Evolutionary conservation across 2,888 invertebrate genomes (phyloP), one percentile per base, ranked within the genome.

Genomic region (Candidula unifasciata): DNA sequence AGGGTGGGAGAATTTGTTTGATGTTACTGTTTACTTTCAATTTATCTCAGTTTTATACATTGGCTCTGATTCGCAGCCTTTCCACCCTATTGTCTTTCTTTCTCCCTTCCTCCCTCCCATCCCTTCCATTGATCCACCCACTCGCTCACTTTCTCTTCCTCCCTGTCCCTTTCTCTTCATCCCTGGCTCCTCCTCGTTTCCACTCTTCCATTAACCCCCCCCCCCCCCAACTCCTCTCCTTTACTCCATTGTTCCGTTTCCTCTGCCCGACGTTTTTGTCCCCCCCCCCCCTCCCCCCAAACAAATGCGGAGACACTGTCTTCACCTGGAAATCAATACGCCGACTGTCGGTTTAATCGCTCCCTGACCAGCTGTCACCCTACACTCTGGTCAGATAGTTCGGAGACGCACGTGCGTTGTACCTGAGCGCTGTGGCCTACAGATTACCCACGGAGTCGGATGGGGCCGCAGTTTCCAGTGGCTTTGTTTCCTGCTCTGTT

Each of bases 281-380:
- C 10, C 35, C 13, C 57, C 18, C 16, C 33, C 21, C 66, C 30
- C 10, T 57, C 13, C 57, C 18, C 16, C 33, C 21, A 80, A n/a
- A 80, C 44, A 69, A 54, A 35, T 27, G 24, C 24, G 80, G 24
- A 30, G 57, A 69, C 30, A 33, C 24, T 81, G 54, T 57, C 69
- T 71, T 71, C 80, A 81, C 80, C 80, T 81, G 80, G 24, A 81
- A 54, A 81, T 81, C 80, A 71, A 81, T 81, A 81, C 71, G n/a
- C 80, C 30, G 54, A 35, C 80, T n/a, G 54, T 71, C 71, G 57
- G 54, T 57, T 71, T 81, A 81, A 81, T 71, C 80, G 35, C 57
- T 81, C 80, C 33, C 33, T 81, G 80, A 81, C 80, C 80, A 81
- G 80, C 57, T 81, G 80, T 81, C 80, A 71, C 80, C 80, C 80